Evolutionary conservation across 2,797 vertebrate species (phyloP).

Genomic region (Discoglossus pictus): DNA sequence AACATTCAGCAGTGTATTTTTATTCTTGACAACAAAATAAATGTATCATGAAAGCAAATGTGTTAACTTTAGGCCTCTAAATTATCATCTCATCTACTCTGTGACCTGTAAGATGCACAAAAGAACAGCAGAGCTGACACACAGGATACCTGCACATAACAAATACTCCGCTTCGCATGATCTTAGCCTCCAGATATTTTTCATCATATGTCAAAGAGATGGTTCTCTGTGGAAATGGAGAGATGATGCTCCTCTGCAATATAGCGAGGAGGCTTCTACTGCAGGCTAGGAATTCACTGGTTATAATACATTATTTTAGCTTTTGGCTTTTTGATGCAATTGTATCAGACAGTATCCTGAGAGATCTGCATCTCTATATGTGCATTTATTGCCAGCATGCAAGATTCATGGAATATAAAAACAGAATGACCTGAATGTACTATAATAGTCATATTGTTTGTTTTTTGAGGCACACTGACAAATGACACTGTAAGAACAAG

Average conservation of each 20-base stretch:
- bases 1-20: too few species aligned
- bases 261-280: not conserved
- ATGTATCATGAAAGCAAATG: conserved; percentile 16
- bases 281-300: conserved; percentile 8
- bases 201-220: conserved; percentile 44
- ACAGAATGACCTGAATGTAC: too few species aligned
- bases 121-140: conserved; percentile 36
- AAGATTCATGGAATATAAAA: too few species aligned
- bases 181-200: conserved; percentile 49
- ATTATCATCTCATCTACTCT: conserved; percentile 45
- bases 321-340: conserved; percentile 11
- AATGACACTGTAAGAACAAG: too few species aligned
- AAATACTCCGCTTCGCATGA: conserved; percentile 37
- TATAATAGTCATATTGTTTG: too few species aligned
- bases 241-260: not conserved
- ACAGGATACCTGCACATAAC: conserved; percentile 38
- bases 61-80: conserved; percentile 34
- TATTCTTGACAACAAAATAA: conserved; percentile 22
- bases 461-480: too few species aligned
- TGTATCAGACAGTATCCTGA: conserved; percentile 4
- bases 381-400: too few species aligned
- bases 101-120: conserved; percentile 6
- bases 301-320: conserved; percentile 13
- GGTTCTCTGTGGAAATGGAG: conserved; percentile 44
- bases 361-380: too few species aligned